phyloP scores from a whole-genome alignment of 2,888 invertebrate genomes.

The Ischnura elegans region DNA sequence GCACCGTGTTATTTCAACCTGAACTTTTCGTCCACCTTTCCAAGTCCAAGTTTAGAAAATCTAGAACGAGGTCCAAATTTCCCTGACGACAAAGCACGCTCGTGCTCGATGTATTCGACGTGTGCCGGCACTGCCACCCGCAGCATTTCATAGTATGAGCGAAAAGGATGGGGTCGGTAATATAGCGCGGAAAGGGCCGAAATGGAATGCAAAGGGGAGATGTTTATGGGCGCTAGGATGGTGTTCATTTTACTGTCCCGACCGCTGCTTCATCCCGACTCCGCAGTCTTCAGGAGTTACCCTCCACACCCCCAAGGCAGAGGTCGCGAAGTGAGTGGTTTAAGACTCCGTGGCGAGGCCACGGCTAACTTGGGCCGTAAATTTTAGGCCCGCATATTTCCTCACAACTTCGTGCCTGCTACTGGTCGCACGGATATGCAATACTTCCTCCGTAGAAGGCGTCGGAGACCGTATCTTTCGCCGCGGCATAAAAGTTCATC shows the following conservation, averaged over 20 bases:
- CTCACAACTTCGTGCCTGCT: background rate
- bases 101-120: background rate
- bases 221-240: slow-evolving; percentile 4
- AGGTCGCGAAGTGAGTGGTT: background rate
- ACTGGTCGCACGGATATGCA: background rate
- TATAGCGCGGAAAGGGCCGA: background rate
- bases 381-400: slow-evolving; percentile 12
- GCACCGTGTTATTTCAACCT: too few species aligned
- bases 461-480: slow-evolving; percentile 18
- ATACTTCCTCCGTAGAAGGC: background rate
- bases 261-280: background rate
- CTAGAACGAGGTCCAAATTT: background rate
- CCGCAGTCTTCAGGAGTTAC: background rate
- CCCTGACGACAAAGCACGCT: background rate
- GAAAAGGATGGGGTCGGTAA: background rate
- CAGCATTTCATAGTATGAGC: background rate
- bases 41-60: too few species aligned
- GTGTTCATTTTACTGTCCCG: background rate
- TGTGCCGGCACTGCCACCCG: background rate
- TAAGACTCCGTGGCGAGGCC: background rate
- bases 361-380: slow-evolving; percentile 2
- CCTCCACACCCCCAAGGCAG: background rate
- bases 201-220: background rate
- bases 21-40: too few species aligned
- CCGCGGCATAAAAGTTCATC: slow-evolving; percentile 14